Evolutionary conservation across 2,888 invertebrate genomes (phyloP).

Genomic region (Cynaeus angustus): DNA sequence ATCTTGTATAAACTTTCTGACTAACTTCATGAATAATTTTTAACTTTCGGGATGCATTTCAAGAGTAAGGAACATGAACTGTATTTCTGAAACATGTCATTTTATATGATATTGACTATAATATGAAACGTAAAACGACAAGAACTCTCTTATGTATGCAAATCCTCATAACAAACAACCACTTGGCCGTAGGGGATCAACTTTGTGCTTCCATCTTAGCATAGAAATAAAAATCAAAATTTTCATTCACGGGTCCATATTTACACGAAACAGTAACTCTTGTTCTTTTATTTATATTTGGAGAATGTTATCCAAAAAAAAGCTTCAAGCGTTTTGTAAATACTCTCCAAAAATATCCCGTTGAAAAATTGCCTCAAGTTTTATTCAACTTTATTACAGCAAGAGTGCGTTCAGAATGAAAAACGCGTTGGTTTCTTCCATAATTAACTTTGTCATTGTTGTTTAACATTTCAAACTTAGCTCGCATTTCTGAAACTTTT

Average conservation of each 20-base stretch:
- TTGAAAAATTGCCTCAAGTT: slow-evolving; percentile 4
- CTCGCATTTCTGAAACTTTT: not conserved
- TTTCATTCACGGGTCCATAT: slow-evolving; percentile 9
- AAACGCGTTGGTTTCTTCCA: not conserved
- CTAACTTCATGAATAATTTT: slow-evolving; percentile 34
- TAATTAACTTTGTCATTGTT: slow-evolving; percentile 27
- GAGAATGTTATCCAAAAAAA: slow-evolving; percentile 7
- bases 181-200: slow-evolving; percentile 13
- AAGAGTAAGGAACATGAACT: slow-evolving; percentile 3
- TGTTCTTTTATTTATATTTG: not conserved
- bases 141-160: slow-evolving; percentile 31
- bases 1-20: slow-evolving; percentile 1
- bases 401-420: not conserved
- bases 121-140: not conserved
- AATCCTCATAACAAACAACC: slow-evolving; percentile 31
- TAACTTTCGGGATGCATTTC: slow-evolving; percentile 19
- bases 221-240: slow-evolving; percentile 12
- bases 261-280: not conserved
- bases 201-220: slow-evolving; percentile 10
- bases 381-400: slow-evolving; percentile 11
- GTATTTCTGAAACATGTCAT: slow-evolving; percentile 19
- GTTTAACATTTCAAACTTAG: not conserved
- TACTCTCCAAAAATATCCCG: slow-evolving; percentile 1
- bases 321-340: not conserved
- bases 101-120: slow-evolving; percentile 38